Evolutionary conservation across 2,797 vertebrate species (phyloP).

Genomic region (Pipistrellus pygmaeus): DNA sequence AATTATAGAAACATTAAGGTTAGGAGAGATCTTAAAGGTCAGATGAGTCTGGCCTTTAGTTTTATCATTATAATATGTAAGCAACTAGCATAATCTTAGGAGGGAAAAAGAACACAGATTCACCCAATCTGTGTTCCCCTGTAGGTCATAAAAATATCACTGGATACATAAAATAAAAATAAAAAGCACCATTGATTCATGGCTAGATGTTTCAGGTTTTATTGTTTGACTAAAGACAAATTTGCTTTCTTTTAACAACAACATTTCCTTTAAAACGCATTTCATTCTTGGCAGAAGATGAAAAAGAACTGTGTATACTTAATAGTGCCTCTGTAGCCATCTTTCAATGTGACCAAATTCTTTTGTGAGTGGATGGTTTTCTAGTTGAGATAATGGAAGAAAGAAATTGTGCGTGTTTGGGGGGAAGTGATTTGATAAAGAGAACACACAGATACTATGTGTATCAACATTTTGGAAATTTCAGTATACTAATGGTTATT

Average conservation of each 20-base stretch:
- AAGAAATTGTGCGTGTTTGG: background rate
- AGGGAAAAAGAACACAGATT: conserved; percentile 64
- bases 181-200: background rate
- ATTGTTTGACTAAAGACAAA: conserved; percentile 71
- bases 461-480: background rate
- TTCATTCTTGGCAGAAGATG: conserved; percentile 11
- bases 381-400: background rate
- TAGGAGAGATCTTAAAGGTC: background rate
- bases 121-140: conserved; percentile 23
- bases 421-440: background rate
- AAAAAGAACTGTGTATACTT: background rate
- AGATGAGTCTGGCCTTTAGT: background rate
- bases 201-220: conserved; percentile 61
- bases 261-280: conserved; percentile 53
- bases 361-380: background rate
- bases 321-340: background rate
- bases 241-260: conserved; percentile 62
- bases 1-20: background rate
- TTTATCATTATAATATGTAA: conserved; percentile 59
- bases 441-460: too few relatives aligned
- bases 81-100: conserved; percentile 64
- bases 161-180: background rate
- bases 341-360: background rate
- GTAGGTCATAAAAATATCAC: conserved; percentile 63
- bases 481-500: background rate